Base-by-base conservation (phyloP, 2,113 vertebrate species). In the Cyprinodon variegatus region DNA sequence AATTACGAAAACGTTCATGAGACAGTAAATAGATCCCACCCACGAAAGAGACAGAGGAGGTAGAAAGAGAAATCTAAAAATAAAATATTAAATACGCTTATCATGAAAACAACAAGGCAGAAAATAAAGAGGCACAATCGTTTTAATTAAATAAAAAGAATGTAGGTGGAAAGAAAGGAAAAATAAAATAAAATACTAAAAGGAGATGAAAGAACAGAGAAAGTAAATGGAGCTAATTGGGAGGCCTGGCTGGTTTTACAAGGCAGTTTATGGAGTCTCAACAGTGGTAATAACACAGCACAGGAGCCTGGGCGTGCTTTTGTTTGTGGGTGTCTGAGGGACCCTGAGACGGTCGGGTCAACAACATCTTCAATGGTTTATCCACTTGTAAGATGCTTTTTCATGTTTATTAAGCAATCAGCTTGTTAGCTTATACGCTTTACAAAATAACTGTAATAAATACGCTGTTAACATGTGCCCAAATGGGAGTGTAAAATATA, bases 201-300 rank as follows among this genome's bases (percentile, higher is more conserved):
- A 61, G 7, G 67, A 83, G 78, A 84, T 82, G 72, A 81, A 89
- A 86, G 83, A 77, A 74, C 66, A 80, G 81, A 83, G 89, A 90
- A 90, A 91, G 90, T 85, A 78, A 82, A 76, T 63, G 50, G 65
- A 74, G 85, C 81, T 94, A 92, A 93, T 92, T 83, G 87, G 43
- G 64, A 76, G 65, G 79, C 75, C 81, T 70, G 84, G 66, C 46
- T 78, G 78, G 78, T 90, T 89, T 88, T 88, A 93, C 91, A 83
- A 63, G 29, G 45, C 65, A 77, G 90, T 92, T 93, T 90, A 93
- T 90, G 81, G 88, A 92, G 90, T 92, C 81, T 68, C 84, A 89
- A 85, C 69, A 81, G 79, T 82, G 72, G 73, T 86, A 87, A 88
- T 91, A 84, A 92, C 80, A 86, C 70, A 41, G 81, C 22, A 10